Conservation (phyloP, 1,140 invertebrate species). For the Pseudobourletiella spinata region DNA sequence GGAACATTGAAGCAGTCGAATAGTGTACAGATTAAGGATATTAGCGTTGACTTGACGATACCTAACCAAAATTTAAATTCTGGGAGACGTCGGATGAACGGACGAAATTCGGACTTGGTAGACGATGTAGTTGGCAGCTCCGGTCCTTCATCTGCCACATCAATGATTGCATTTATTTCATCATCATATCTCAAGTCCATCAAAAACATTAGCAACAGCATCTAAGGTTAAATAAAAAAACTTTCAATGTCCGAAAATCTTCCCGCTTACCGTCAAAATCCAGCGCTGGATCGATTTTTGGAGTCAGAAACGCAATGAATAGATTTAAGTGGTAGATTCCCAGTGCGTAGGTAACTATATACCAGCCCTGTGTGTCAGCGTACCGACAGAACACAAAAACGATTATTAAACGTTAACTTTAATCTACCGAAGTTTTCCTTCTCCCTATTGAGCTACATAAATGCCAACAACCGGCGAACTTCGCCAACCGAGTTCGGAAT, state of each 20-base stretch:
- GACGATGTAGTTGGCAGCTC: slow-evolving; percentile 88
- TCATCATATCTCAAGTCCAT: too few relatives aligned
- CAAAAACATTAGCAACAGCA: too few relatives aligned
- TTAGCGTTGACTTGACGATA: slow-evolving; percentile 85
- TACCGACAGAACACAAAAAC: slow-evolving; percentile 44
- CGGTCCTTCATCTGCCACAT: slow-evolving; percentile 68
- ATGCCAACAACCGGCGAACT: too few relatives aligned
- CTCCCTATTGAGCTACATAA: too few relatives aligned
- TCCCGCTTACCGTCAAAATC: slow-evolving; percentile 82
- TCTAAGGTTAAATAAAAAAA: too few relatives aligned
- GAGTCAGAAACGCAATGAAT: slow-evolving; percentile 98
- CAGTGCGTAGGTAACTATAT: slow-evolving; percentile 96
- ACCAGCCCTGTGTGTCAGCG: slow-evolving; percentile 99
- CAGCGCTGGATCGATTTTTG: slow-evolving; percentile 96
- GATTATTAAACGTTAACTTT: background rate
- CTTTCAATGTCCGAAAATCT: too few relatives aligned
- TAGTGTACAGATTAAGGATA: slow-evolving; percentile 87
- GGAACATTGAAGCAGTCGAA: slow-evolving; percentile 98
- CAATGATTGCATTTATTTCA: background rate
- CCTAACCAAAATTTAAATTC: slow-evolving; percentile 99
- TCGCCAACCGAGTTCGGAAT: too few relatives aligned
- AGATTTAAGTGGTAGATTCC: slow-evolving; percentile 99
- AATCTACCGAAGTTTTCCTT: too few relatives aligned
- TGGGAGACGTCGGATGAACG: slow-evolving; percentile 93
- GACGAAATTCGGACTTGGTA: slow-evolving; percentile 93